phyloP scores from a whole-genome alignment of 2,797 vertebrate species.

The Brachyrhaphis roseni region DNA sequence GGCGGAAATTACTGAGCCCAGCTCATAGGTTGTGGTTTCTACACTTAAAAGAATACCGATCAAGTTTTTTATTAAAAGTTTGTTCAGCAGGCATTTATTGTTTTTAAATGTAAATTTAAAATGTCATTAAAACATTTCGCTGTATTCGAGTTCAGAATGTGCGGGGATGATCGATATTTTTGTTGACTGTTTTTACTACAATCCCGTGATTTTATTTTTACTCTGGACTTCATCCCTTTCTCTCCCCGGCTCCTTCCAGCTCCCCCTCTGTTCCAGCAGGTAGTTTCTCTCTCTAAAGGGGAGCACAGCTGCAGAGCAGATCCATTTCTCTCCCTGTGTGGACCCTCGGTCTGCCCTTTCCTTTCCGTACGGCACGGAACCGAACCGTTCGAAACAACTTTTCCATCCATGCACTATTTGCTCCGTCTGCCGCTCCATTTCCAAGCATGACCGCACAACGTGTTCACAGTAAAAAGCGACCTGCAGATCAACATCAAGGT shows the following conservation, averaged over 20 bases:
- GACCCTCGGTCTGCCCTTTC: not conserved
- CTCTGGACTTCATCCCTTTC: not conserved
- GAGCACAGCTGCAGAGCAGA: conserved; percentile 26
- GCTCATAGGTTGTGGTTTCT: not conserved
- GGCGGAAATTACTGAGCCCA: not conserved
- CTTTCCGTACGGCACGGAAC: conserved; percentile 1
- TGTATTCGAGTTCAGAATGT: not conserved
- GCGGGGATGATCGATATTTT: not conserved
- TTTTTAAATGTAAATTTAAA: not conserved
- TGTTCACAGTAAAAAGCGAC: not conserved
- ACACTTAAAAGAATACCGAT: not conserved
- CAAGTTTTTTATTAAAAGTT: not conserved
- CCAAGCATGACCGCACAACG: conserved; percentile 21
- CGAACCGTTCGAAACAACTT: conserved; percentile 28
- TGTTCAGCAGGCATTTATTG: not conserved
- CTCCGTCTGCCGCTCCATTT: not conserved
- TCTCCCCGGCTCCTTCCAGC: conserved; percentile 5
- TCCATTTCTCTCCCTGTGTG: not conserved
- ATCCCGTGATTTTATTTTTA: not conserved
- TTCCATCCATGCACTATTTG: not conserved
- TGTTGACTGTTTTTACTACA: not conserved
- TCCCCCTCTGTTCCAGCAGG: conserved; percentile 4
- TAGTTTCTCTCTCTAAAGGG: conserved; percentile 9
- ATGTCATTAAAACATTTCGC: not conserved
- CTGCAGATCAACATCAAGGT: conserved; percentile 40